Evolutionary conservation across 2,888 invertebrate genomes (phyloP).

Genomic region (Eilema griseolum): DNA sequence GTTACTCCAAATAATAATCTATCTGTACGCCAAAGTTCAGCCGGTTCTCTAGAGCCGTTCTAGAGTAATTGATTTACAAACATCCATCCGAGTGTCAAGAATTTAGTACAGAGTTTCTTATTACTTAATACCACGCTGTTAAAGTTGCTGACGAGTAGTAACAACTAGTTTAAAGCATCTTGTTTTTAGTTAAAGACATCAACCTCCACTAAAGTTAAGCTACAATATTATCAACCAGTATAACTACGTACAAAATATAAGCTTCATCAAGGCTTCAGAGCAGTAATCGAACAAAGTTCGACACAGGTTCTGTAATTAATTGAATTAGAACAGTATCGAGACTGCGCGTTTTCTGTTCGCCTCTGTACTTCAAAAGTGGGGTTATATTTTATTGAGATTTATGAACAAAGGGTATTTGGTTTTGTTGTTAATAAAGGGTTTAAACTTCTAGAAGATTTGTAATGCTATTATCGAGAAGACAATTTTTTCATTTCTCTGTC

Average conservation of each 20-base stretch:
- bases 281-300: slow-evolving; percentile 16
- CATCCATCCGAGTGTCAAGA: neutral
- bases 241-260: neutral
- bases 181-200: slow-evolving; percentile 1
- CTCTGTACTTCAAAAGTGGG: neutral
- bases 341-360: slow-evolving; percentile 24
- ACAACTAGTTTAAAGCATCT: neutral
- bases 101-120: neutral
- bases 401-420: neutral
- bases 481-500: neutral
- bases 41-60: neutral
- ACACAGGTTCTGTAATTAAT: slow-evolving; percentile 37
- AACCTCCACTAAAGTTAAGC: neutral
- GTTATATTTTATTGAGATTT: neutral
- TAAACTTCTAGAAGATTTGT: neutral
- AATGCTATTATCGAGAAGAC: neutral
- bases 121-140: neutral
- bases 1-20: no score
- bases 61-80: neutral
- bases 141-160: no score
- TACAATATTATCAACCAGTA: slow-evolving; percentile 3
- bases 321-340: slow-evolving; percentile 38
- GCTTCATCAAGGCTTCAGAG: neutral
- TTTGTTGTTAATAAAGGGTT: neutral
- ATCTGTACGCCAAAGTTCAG: no score